These are phyloP conservation scores for Apeira syringaria DNA, from an alignment of 2,888 invertebrate genomes.

Conservation along the genomic window DNA sequence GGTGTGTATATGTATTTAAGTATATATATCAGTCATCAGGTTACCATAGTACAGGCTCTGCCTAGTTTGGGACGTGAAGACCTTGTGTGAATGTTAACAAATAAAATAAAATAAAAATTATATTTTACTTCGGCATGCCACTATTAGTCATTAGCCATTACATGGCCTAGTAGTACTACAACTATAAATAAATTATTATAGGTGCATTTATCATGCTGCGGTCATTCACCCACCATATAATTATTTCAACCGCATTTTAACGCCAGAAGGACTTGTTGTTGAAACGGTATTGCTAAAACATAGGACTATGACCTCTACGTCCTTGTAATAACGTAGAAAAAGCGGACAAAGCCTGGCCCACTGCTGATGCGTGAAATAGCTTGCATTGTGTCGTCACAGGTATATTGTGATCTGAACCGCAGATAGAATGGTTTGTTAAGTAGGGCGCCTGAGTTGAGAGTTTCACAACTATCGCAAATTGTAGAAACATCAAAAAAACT, in stretches of 20 bases:
- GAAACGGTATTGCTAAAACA: conserved; percentile 21
- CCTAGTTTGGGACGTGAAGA: no score
- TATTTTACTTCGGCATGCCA: no score
- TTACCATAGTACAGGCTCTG: no score
- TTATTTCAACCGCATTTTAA: conserved; percentile 25
- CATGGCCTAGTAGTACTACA: no score
- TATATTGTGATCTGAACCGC: conserved; percentile 15
- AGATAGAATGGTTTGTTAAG: no score
- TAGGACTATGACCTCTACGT: conserved; percentile 39
- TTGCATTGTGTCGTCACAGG: conserved; percentile 33
- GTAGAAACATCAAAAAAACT: conserved; percentile 5
- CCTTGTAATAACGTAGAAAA: conserved; percentile 36
- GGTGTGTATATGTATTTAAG: no score
- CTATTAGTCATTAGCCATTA: no score
- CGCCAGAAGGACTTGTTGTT: conserved; percentile 19
- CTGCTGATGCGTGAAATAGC: conserved; percentile 49
- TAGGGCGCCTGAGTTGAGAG: neutral
- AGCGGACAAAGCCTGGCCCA: conserved; percentile 21
- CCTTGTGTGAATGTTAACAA: no score
- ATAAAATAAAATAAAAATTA: no score
- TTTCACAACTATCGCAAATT: conserved; percentile 20
- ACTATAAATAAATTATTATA: no score
- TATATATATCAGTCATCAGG: no score
- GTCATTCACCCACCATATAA: conserved; percentile 28
- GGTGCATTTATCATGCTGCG: no score